Percentiles rank a stretch among this genome's conserved stretches.
phyloP scores from a whole-genome alignment of 1,140 invertebrate genomes.

The Gyrodactylus bullatarudis region DNA sequence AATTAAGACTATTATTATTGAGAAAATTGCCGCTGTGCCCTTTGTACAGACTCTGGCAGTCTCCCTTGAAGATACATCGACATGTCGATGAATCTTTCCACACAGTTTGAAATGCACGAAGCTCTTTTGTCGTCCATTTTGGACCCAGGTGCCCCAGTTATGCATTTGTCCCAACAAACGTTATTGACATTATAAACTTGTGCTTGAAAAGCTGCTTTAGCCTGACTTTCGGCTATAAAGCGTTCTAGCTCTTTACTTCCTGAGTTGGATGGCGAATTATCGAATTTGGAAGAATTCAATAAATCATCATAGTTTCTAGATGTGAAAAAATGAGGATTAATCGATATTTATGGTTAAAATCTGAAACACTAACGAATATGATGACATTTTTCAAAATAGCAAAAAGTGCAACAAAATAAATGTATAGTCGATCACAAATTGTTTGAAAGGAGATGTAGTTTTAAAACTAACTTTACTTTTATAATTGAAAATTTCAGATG shows the following conservation, averaged over 20 bases:
- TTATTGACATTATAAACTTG: background rate
- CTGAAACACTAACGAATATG: too few relatives aligned
- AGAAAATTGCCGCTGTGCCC: background rate
- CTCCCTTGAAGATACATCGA: background rate
- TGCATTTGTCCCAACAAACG: background rate
- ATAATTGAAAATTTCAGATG: background rate
- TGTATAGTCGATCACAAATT: too few relatives aligned
- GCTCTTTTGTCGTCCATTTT: background rate
- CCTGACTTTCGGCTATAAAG: background rate
- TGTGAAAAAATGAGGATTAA: too few relatives aligned
- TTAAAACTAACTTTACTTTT: too few relatives aligned
- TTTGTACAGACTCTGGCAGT: background rate
- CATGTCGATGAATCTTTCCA: background rate
- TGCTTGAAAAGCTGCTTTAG: background rate
- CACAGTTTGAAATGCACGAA: background rate
- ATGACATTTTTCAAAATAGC: background rate
- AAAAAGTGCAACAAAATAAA: too few relatives aligned
- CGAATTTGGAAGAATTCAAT: background rate
- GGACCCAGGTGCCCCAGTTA: background rate
- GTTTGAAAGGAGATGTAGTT: too few relatives aligned
- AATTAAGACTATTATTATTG: background rate
- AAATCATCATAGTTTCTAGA: too few relatives aligned
- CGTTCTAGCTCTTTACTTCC: background rate
- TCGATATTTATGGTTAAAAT: too few relatives aligned
- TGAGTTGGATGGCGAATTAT: background rate